Base-by-base conservation (phyloP, 2,888 invertebrate genomes). In the Drosophila fulvimacula region DNA sequence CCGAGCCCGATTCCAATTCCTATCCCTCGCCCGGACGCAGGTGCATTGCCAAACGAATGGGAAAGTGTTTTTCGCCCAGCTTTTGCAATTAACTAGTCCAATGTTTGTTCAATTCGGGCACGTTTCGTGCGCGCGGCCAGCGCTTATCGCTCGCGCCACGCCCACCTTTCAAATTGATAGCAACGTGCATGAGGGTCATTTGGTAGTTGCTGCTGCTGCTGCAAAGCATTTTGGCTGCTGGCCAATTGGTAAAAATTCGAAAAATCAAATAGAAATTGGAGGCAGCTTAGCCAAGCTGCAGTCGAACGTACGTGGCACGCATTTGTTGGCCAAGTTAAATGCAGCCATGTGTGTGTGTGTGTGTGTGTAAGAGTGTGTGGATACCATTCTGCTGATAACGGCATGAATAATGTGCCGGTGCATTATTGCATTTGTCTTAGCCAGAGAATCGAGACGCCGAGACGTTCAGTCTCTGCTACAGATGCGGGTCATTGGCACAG, bases 361-460 rank as follows among this genome's bases (percentile, higher is more conserved):
- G 17, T 30, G 17, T 17, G 30, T 17, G 30, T 30, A 27, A 17
- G 27, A 17, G 48, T 48, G 48, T 32, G 17, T 74, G 61, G 63
- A 73, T 73, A 69, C 78, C 82, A 89, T 73, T 82, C 69, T 55
- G 46, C 84, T 89, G 85, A 86, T 86, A 86, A 87, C 85, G 79
- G 69, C 78, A 80, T 89, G 89, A 86, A 86, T 87, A 89, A 86
- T 86, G 85, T 84, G 88, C 73, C 89, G 89, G 82, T 87, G 89
- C 89, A 73, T 81, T 87, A 81, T 76, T 81, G 84, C 87, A 83
- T 88, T 82, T 78, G 88, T 83, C 86, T 83, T 82, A 68, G 81
- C 75, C n/a, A 42, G 61, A 56, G 52, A 48, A 5, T 21, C 24
- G 30, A 30, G 48, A 48, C 11, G 10, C 6, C 42, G 55, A 60